phyloP scores from a whole-genome alignment of 1,140 invertebrate genomes.

The Belonocnema kinseyi region DNA sequence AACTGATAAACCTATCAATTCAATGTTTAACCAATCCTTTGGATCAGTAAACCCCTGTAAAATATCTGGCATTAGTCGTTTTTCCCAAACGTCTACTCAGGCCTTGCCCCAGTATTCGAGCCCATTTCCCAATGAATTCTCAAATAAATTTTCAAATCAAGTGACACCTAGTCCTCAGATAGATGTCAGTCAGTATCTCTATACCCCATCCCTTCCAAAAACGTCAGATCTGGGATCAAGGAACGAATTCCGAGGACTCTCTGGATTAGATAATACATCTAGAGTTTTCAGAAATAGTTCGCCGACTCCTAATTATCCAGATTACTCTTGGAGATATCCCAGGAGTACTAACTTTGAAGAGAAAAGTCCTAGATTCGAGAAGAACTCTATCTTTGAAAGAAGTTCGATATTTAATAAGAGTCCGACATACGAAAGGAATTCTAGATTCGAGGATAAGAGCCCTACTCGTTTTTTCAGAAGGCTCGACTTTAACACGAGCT shows the following conservation, averaged over 20 bases:
- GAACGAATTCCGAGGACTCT: not conserved
- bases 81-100: not conserved
- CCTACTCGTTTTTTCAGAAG: constrained; percentile 9
- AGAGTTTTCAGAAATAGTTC: not conserved
- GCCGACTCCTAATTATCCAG: constrained; percentile 36
- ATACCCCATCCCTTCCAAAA: not conserved
- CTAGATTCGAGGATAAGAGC: not conserved
- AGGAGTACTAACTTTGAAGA: constrained; percentile 9
- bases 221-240: not conserved
- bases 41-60: not conserved
- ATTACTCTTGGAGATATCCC: constrained; percentile 27
- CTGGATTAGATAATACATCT: not conserved
- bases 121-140: not conserved
- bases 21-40: not conserved
- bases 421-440: not conserved
- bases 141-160: not conserved
- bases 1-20: constrained; percentile 21
- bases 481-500: not conserved
- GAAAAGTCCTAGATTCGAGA: not conserved
- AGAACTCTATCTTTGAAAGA: not conserved
- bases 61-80: constrained; percentile 6
- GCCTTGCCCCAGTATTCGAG: not conserved
- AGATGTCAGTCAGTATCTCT: constrained; percentile 3
- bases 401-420: not conserved
- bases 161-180: not conserved